Percentiles rank a stretch among this genome's conserved stretches.
Evolutionary conservation across 2,113 vertebrate species (phyloP).

Genomic region (Procavia capensis): DNA sequence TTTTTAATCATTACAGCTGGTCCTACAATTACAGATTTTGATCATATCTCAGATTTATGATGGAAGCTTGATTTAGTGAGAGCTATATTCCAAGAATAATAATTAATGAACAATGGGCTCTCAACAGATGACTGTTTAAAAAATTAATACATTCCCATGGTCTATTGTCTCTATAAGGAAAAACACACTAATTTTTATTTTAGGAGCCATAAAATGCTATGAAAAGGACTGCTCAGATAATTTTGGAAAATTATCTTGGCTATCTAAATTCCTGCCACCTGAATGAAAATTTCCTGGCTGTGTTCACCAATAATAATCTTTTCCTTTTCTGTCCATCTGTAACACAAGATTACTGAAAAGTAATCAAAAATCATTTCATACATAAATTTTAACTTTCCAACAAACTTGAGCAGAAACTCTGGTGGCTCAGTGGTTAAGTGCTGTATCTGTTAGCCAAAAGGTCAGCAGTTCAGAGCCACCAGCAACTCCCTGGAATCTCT

Average conservation of each 20-base stretch:
- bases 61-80: neutral
- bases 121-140: neutral
- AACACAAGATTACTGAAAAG: neutral
- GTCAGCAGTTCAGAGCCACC: too few species aligned
- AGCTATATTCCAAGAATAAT: neutral
- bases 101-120: neutral
- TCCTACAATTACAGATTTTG: slow-evolving; percentile 12
- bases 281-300: slow-evolving; percentile 51
- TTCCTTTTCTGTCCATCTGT: slow-evolving; percentile 55
- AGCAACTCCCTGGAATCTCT: too few species aligned
- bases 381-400: slow-evolving; percentile 53
- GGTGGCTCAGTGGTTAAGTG: too few species aligned
- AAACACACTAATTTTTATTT: slow-evolving; percentile 10
- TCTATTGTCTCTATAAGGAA: neutral
- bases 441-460: too few species aligned
- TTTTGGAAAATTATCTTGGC: slow-evolving; percentile 37
- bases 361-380: slow-evolving; percentile 35
- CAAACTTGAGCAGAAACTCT: too few species aligned
- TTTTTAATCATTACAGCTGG: too few species aligned
- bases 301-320: neutral
- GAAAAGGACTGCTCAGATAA: neutral
- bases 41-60: neutral
- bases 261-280: slow-evolving; percentile 59
- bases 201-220: neutral
- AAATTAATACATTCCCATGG: neutral